Evolutionary conservation across 2,797 vertebrate genomes (phyloP).

Genomic region (Falco rusticolus): DNA sequence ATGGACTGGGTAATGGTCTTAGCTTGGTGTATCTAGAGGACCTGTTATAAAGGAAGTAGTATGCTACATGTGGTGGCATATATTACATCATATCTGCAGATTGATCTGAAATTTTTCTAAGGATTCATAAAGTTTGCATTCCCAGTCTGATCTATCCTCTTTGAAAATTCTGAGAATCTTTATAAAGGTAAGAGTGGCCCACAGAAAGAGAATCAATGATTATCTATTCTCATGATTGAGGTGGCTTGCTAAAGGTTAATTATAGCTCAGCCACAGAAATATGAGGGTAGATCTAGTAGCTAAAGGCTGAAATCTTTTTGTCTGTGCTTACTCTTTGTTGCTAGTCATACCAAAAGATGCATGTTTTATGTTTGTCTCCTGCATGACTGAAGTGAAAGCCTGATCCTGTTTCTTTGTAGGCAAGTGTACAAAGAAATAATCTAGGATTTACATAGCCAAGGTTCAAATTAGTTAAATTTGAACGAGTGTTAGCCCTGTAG

Average conservation of each 20-base stretch:
- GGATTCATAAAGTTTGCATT: not conserved
- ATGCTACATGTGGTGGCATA: not conserved
- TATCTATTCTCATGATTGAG: not conserved
- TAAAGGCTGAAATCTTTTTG: conserved; percentile 27
- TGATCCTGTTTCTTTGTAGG: conserved; percentile 7
- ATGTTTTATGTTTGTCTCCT: not conserved
- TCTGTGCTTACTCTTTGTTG: conserved; percentile 48
- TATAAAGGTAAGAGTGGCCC: not conserved
- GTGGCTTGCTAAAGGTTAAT: conserved; percentile 35
- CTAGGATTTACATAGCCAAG: conserved; percentile 29
- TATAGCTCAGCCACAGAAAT: conserved; percentile 7
- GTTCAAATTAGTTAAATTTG: conserved; percentile 15
- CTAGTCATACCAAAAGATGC: not conserved
- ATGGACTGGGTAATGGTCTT: not conserved
- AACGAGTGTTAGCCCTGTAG: not conserved
- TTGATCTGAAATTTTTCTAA: not conserved
- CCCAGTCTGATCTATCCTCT: not conserved
- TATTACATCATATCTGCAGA: not conserved
- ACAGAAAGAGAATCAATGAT: not conserved
- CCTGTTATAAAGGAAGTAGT: not conserved
- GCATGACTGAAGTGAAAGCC: not conserved
- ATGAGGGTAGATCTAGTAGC: not conserved
- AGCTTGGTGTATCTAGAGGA: not conserved
- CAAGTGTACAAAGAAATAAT: conserved; percentile 2
- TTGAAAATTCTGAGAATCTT: not conserved